Evolutionary conservation across 2,113 vertebrate species (phyloP), one percentile per base, ranked within the genome.

Genomic region (Lampris incognitus): DNA sequence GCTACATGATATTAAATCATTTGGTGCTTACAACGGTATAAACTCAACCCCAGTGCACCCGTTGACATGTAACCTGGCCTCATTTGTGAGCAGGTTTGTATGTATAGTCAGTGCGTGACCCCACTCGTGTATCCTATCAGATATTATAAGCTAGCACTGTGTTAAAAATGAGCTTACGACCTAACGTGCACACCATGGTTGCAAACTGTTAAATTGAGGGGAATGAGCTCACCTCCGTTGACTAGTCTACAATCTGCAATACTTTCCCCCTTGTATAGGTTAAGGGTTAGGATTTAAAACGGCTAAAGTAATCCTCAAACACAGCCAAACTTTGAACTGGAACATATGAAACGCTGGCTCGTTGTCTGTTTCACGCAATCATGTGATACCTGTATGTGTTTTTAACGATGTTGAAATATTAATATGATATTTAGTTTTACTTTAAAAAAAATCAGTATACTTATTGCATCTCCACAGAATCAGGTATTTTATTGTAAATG

Each of bases 401-500:
- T 74, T 78, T 79, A 73, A 68, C 48, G 63, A 63, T 70, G 80
- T 76, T 69, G 69, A 72, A 72, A 83, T 75, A 76, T 60, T 13
- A 70, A 74, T 76, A 62, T 69, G 66, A 87, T 87, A 88, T 89
- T 85, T 83, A 68, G 86, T 82, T 79, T 77, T 69, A 82, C 58
- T 24, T 24, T 24, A 83, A 57, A 67, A 69, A 86, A 86, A 7
- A 76, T 39, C 24, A 65, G 11, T 24, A 70, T 81, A 76, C 90
- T 86, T 90, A 85, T 91, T 90, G 81, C 77, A 85, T 87, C 82
- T 78, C 48, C 76, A 81, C 74, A 89, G 70, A 87, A 88, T 92
- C 83, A 86, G 86, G 88, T 90, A 91, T 92, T 89, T 91, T 90
- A 79, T 87, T 87, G 84, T 93, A 86, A 81, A 84, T 69, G 85